Conservation (phyloP, 2,888 invertebrate species). For the Sesia apiformis region DNA sequence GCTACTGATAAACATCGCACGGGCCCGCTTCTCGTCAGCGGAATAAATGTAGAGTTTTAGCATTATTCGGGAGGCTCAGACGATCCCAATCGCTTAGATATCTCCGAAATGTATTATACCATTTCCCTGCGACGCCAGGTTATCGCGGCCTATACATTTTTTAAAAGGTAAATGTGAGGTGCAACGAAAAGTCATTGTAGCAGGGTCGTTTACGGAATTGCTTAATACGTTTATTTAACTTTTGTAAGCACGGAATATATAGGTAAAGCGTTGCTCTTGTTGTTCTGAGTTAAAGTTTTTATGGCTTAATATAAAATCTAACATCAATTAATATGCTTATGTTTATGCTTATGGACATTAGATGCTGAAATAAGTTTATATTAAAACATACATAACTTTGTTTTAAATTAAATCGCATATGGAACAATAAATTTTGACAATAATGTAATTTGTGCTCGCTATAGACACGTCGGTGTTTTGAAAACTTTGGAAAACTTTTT, state of each 20-base stretch:
- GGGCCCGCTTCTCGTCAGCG: conserved; percentile 10
- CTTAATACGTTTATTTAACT: neutral
- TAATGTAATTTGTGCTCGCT: neutral
- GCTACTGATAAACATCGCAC: conserved; percentile 14
- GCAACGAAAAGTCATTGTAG: conserved; percentile 25
- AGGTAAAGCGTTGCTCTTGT: no score
- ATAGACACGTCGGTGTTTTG: neutral
- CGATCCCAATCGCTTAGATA: conserved; percentile 38
- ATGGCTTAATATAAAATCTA: no score
- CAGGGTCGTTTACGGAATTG: conserved; percentile 3
- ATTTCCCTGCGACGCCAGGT: conserved; percentile 38
- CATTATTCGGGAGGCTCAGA: conserved; percentile 20
- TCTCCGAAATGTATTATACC: conserved; percentile 46
- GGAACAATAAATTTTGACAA: neutral
- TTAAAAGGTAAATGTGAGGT: conserved; percentile 36
- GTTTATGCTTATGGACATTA: no score
- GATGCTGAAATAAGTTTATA: no score
- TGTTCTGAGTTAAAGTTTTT: no score
- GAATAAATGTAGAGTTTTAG: conserved; percentile 13
- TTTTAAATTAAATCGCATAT: neutral
- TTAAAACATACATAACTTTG: neutral
- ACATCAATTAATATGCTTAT: no score
- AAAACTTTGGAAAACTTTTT: neutral
- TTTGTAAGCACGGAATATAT: no score
- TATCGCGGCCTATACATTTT: conserved; percentile 47